Base-by-base conservation (phyloP, 2,113 vertebrate species). In the Dipodomys stephensi region DNA sequence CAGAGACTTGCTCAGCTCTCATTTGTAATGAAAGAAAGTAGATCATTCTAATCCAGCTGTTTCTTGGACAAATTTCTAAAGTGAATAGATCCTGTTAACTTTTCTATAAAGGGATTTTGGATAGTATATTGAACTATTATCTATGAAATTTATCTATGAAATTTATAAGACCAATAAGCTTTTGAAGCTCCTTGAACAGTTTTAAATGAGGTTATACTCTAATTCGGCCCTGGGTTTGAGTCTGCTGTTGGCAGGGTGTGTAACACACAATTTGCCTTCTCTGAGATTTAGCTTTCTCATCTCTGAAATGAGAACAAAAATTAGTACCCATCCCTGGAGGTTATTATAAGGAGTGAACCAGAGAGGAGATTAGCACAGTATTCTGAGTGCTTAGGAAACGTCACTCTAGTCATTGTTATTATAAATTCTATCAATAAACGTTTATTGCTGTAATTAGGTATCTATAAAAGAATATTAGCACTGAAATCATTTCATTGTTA, bases 21-120 rank as follows among this genome's bases (percentile, higher is more conserved):
- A 5, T 60, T 68, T 72, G 78, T 90, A 72, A 39, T 83, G 68
- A 87, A 0, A 5, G 79, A 23, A 74, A 72, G 69, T 64, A 2
- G 62, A 53, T 88, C 82, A 74, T 60, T 92, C 69, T 79, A 77
- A 13, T 57, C 53, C 53, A 57, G 2, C 78, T 53, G 88, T 84
- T 90, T 83, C 85, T 78, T 32, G 78, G 85, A 90, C 84, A 83
- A 46, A 53, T 96, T 82, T 91, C 87, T 72, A 57, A 76, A 60
- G 60, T 80, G 76, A 88, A 20, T 62, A 39, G 39, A 39, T n/a
- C 30, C 72, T 74, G 65, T 91, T 79, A 87, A 32, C 94, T 95
- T 95, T 92, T 77, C 92, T 82, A 7, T n/a, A 79, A 78, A 84
- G 79, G 81, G 57, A 67, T 35, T 13, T 57, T 81, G 82, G 80